Evolutionary conservation across 2,113 vertebrate genomes (phyloP).

Genomic region (Cyphomyrus plagiostoma): DNA sequence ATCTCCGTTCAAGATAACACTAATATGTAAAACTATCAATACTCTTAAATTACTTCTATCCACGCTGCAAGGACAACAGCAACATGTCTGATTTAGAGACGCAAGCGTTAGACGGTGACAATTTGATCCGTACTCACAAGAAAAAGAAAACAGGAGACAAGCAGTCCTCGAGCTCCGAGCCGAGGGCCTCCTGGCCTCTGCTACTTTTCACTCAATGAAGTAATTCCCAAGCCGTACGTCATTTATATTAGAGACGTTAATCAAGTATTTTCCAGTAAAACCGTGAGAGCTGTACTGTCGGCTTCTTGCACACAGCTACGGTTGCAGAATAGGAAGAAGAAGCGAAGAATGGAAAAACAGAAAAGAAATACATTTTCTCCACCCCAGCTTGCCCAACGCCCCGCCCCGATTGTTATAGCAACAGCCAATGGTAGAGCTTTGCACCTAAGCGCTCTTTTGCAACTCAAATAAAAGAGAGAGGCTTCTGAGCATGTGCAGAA

Average conservation of each 20-base stretch:
- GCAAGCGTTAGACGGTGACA: background rate
- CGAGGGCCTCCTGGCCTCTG: background rate
- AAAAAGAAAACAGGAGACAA: background rate
- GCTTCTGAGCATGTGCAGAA: background rate
- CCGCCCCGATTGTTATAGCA: conserved; percentile 62
- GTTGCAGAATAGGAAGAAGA: conserved; percentile 12
- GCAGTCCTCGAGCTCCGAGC: background rate
- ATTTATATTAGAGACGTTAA: background rate
- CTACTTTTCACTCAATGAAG: background rate
- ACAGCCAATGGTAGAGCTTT: conserved; percentile 51
- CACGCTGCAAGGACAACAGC: background rate
- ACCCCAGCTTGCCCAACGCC: conserved; percentile 38
- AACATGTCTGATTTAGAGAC: background rate
- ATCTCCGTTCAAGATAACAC: background rate
- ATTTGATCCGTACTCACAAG: background rate
- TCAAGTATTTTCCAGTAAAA: background rate
- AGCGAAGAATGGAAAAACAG: background rate
- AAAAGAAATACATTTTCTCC: conserved; percentile 46
- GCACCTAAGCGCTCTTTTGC: conserved; percentile 37
- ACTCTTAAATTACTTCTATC: background rate
- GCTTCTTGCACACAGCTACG: conserved; percentile 6
- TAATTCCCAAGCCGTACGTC: background rate
- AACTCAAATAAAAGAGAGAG: background rate
- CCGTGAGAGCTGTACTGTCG: background rate
- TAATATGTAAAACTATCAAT: background rate